These are phyloP conservation scores for Zaprionus obscuricornis DNA, from an alignment of 2,888 invertebrate species.

Conservation along the genomic window DNA sequence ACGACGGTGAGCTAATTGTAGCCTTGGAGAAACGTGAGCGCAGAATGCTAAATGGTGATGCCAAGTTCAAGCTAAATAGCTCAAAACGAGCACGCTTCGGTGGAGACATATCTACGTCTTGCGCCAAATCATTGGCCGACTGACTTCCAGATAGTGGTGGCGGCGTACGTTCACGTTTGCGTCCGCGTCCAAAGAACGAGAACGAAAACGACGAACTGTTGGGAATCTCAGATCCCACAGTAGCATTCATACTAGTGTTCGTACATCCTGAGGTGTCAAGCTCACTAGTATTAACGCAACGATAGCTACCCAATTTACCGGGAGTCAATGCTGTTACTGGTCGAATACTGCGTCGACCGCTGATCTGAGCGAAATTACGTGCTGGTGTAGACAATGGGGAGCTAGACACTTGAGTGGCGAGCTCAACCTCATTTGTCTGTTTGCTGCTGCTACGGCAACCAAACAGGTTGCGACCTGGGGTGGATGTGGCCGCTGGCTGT, in stretches of 20 bases:
- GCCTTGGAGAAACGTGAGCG: conserved; percentile 79
- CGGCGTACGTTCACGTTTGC: conserved; percentile 81
- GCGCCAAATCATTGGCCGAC: conserved; percentile 69
- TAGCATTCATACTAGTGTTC: conserved; percentile 82
- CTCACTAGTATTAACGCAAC: conserved; percentile 76
- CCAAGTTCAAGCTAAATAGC: conserved; percentile 71
- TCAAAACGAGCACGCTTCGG: conserved; percentile 81
- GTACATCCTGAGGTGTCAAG: conserved; percentile 77
- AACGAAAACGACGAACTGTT: conserved; percentile 80
- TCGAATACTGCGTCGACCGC: conserved; percentile 81
- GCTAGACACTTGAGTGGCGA: conserved; percentile 44
- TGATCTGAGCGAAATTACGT: conserved; percentile 74
- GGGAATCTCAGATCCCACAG: conserved; percentile 82
- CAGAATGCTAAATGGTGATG: conserved; percentile 80
- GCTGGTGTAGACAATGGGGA: conserved; percentile 61
- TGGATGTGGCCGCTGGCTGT: conserved; percentile 75
- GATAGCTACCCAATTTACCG: conserved; percentile 73
- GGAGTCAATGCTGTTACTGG: conserved; percentile 67
- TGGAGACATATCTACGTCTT: conserved; percentile 76
- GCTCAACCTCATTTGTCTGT: conserved; percentile 63
- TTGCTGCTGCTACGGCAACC: conserved; percentile 57
- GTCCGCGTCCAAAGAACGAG: conserved; percentile 80
- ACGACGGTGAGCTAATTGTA: conserved; percentile 75
- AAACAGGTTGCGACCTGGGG: conserved; percentile 75
- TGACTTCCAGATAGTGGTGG: conserved; percentile 53